A percentile compares a stretch with the other conserved stretches of the same genome.
Conservation (phyloP, 2,113 vertebrate genomes). For the Prunella fulvescens region DNA sequence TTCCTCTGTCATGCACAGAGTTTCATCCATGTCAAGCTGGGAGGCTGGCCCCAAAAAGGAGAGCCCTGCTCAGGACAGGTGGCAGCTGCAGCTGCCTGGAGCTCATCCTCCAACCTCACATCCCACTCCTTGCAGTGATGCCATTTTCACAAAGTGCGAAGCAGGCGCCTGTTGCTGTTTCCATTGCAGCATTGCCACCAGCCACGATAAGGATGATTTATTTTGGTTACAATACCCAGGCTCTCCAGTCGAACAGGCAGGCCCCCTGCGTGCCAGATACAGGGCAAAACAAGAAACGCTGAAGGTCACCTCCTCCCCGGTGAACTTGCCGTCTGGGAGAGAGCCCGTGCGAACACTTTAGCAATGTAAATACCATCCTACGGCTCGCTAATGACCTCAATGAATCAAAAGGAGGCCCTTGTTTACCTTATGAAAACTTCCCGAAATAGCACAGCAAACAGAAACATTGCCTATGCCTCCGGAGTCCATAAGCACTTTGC, state of each 20-base stretch:
- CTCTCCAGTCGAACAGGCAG: conserved; percentile 17
- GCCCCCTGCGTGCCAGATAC: neutral
- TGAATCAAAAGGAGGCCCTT: conserved; percentile 29
- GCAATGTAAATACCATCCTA: conserved; percentile 39
- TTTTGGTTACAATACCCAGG: conserved; percentile 48
- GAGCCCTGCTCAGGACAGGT: neutral
- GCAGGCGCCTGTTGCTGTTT: conserved; percentile 12
- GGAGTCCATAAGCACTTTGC: accelerated
- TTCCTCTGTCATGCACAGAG: accelerated
- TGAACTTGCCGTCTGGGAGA: conserved; percentile 16
- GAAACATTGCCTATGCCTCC: neutral
- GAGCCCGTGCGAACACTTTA: neutral
- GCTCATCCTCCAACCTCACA: neutral
- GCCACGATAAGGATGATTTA: conserved; percentile 42
- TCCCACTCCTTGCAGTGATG: neutral
- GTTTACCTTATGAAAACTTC: conserved; percentile 27
- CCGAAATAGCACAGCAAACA: neutral
- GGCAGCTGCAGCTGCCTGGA: neutral
- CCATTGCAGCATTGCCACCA: neutral
- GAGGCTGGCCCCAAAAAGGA: neutral
- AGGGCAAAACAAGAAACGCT: neutral
- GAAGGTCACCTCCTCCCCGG: conserved; percentile 34
- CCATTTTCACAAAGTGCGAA: neutral
- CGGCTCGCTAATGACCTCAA: neutral
- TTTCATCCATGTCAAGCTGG: accelerated